A percentile compares a stretch with the other conserved stretches of the same genome.
These are phyloP conservation scores for Ispidina lecontei DNA, from an alignment of 2,797 vertebrate species.

Conservation along the genomic window DNA sequence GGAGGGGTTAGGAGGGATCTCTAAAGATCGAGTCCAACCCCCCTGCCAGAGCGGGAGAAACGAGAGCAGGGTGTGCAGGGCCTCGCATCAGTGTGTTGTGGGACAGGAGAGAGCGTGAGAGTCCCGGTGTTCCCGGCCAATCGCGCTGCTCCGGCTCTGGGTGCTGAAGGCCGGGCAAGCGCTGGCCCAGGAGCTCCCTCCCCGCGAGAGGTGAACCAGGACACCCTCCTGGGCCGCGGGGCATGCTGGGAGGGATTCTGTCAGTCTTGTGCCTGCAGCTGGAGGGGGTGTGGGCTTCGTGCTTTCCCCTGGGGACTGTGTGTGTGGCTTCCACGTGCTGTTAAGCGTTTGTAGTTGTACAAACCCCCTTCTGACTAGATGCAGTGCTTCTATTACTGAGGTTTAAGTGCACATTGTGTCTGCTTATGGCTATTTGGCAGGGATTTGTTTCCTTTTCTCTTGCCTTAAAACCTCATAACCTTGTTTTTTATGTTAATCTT, in stretches of 20 bases:
- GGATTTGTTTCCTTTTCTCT: not conserved
- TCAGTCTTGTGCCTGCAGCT: fast-evolving
- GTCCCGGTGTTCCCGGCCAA: not conserved
- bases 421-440: not conserved
- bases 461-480: not conserved
- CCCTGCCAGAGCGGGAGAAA: too few species aligned
- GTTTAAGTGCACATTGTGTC: not conserved
- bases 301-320: fast-evolving
- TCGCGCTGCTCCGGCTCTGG: not conserved
- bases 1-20: too few species aligned
- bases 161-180: not conserved
- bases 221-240: not conserved
- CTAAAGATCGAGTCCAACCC: too few species aligned
- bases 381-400: not conserved
- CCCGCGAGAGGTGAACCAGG: fast-evolving
- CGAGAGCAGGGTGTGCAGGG: not conserved
- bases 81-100: fast-evolving
- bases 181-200: not conserved
- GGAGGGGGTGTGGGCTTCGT: not conserved
- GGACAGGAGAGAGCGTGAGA: not conserved
- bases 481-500: not conserved
- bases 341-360: fast-evolving
- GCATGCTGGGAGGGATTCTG: not conserved
- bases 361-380: not conserved
- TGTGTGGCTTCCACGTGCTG: fast-evolving